Evolutionary conservation across 2,113 vertebrate genomes (phyloP), one percentile per base, ranked within the genome.

Genomic region (Anolis carolinensis): DNA sequence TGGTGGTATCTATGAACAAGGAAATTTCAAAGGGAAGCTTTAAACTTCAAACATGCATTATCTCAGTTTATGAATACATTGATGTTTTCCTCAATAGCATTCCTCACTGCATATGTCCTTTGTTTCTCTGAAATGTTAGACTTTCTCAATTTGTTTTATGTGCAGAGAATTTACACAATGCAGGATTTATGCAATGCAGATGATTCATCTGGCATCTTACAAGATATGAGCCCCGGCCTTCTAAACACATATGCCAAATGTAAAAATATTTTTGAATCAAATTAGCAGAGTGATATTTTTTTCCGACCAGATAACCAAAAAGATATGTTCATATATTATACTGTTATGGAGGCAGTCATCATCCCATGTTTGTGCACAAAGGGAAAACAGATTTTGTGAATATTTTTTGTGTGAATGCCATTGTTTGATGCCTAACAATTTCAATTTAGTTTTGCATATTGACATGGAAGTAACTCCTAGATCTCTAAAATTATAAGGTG

Each of bases 61-160:
- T 74, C 21, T 90, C n/a, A 84, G 82, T 81, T 89, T 77, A 76
- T 82, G 2, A 79, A 5, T 85, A 75, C 86, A 87, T 88, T 87
- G n/a, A 81, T 89, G 30, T 48, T 65, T 88, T 50, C 76, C 32
- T 63, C 63, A 63, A 50, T 62, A 70, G 7, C 48, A 65, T 70
- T 89, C 81, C 86, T 74, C 23, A 32, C 2, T 27, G 62, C 0
- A 18, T 83, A 36, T 77, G n/a, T 23, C 82, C 6, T 82, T 73
- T 88, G 39, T 71, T 86, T 76, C 36, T 52, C 23, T 78, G 16
- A 25, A 87, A 52, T 62, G 16, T 83, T 86, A 48, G 68, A 91
- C 75, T 27, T 32, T 65, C 88, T 85, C 2, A 23, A 79, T 80
- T 80, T 79, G 70, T 52, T 92, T 92, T 39, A 1, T 81, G 80